Evolutionary conservation across 2,888 invertebrate species (phyloP), one percentile per base, ranked within the genome.

Genomic region (Callyntrura guangdongensis): DNA sequence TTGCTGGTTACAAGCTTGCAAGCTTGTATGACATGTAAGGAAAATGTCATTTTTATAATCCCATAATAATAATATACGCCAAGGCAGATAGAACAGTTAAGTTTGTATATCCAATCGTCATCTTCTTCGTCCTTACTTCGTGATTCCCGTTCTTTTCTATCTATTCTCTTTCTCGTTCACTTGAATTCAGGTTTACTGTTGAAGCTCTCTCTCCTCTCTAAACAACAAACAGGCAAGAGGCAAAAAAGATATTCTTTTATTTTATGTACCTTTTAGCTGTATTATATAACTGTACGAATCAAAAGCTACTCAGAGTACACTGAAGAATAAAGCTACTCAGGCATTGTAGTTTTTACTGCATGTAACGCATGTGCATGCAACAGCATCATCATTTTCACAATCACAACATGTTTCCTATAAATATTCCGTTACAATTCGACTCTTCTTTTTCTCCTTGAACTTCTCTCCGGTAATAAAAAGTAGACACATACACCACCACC

Each of bases 351-450:
- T 72, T 47, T 2, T 74, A 67, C 14, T 20, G 11, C 14, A 67
- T 12, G 8, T 69, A n/a, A n/a, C n/a, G 67, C 20, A 61, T 17
- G 69, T 69, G 27, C 69, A 69, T 49, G 45, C 49, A 2, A 36
- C 36, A 36, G 36, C 36, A 36, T 2, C 36, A 36, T 2, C 36
- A 36, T 36, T 36, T 14, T 74, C 25, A 20, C 79, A 82, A 82
- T 45, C 82, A 72, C 56, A 67, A 88, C 81, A 72, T 67, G 72
- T 89, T 83, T 72, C 77, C 61, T 77, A 85, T 79, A 61, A 90
- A 85, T 81, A 90, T 85, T 85, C 90, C 90, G 90, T 90, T 85
- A 90, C 56, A 36, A 53, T 77, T 89, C 27, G n/a, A 53, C 49
- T 47, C 11, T 14, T 69, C 69, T 27, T 27, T 22, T 6, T 45